These are phyloP conservation scores for Epinephelus awoara DNA, from an alignment of 2,797 vertebrate species.

Conservation along the genomic window DNA sequence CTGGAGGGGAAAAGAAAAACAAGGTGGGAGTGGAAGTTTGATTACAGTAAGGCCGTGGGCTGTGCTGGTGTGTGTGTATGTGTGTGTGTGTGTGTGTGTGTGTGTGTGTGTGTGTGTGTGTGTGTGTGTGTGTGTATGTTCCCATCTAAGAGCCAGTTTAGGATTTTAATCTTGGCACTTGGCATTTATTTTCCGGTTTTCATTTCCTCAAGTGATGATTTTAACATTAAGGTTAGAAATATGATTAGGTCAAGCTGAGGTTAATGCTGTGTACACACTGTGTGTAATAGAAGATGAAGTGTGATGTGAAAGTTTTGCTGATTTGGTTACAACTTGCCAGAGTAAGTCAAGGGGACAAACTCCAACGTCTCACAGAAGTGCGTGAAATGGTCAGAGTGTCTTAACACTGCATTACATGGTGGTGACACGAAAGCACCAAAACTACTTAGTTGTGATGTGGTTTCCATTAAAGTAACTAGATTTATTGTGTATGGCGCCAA, in stretches of 20 bases:
- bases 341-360: conserved; percentile 15
- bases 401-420: too few species aligned
- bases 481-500: too few species aligned
- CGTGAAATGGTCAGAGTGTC: too few species aligned
- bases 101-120: conserved; percentile 9
- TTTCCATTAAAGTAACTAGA: too few species aligned
- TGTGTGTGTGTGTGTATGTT: conserved; percentile 2
- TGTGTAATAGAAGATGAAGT: not conserved
- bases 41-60: conserved; percentile 25
- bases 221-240: not conserved
- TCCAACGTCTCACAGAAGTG: not conserved
- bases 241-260: conserved; percentile 4
- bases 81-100: not conserved
- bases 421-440: too few species aligned
- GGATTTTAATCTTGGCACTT: conserved; percentile 4
- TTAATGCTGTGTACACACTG: not conserved
- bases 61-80: not conserved
- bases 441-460: too few species aligned
- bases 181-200: conserved; percentile 7
- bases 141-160: not conserved
- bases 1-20: conserved; percentile 22
- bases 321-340: not conserved
- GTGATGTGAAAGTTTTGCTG: not conserved
- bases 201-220: not conserved
- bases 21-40: conserved; percentile 31